Percentiles rank a stretch among this genome's conserved stretches.
Evolutionary conservation across 2,113 vertebrate species (phyloP).

Genomic region (Bujurquina vittata): DNA sequence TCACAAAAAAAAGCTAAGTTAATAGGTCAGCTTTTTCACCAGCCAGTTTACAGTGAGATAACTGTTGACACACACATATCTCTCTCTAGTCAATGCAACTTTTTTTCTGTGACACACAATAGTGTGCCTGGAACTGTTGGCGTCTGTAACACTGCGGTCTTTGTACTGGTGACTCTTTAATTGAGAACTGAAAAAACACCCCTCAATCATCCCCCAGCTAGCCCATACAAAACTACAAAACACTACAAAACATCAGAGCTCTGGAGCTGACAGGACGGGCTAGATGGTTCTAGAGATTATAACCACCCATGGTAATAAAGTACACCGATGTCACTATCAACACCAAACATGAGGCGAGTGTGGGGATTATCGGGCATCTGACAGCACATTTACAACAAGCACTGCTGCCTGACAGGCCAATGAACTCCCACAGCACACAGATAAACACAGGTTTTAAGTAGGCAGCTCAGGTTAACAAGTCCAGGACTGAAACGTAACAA

Average conservation of each 20-base stretch:
- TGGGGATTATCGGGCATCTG: neutral
- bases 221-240: slow-evolving; percentile 26
- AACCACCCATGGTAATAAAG: slow-evolving; percentile 5
- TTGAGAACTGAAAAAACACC: slow-evolving; percentile 55
- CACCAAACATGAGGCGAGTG: neutral
- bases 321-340: neutral
- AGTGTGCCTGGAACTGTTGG: slow-evolving; percentile 71
- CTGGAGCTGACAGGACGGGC: neutral
- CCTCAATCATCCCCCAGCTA: slow-evolving; percentile 43
- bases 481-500: neutral
- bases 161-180: slow-evolving; percentile 70
- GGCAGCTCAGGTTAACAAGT: slow-evolving; percentile 47
- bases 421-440: neutral
- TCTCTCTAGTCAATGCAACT: slow-evolving; percentile 38
- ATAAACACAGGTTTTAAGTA: slow-evolving; percentile 5
- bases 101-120: slow-evolving; percentile 57
- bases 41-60: slow-evolving; percentile 57
- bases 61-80: slow-evolving; percentile 45
- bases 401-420: neutral
- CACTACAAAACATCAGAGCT: neutral
- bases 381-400: slow-evolving; percentile 2
- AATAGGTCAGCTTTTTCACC: slow-evolving; percentile 41
- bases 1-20: rapidly evolving
- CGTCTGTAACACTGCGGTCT: slow-evolving; percentile 65
- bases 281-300: neutral